These are phyloP conservation scores for Nothura maculosa DNA, from an alignment of 2,797 vertebrate species.

Conservation along the genomic window DNA sequence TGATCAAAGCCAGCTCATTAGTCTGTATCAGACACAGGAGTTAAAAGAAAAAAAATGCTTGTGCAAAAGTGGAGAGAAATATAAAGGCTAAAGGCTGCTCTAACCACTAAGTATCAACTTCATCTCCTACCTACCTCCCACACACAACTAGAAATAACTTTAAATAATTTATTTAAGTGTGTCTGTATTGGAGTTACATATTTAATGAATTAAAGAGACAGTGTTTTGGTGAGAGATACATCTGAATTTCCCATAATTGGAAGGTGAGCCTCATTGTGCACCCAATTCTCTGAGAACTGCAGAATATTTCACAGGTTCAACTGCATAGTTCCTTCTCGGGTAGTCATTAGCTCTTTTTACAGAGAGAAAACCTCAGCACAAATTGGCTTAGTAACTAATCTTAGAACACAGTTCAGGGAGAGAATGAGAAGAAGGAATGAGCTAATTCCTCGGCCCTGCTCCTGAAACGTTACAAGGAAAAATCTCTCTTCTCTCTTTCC, in stretches of 20 bases:
- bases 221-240: background rate
- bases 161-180: conserved; percentile 68
- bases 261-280: background rate
- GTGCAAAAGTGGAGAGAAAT: conserved; percentile 21
- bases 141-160: conserved; percentile 77
- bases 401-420: background rate
- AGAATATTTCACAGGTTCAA: background rate
- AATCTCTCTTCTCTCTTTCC: background rate
- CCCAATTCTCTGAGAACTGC: background rate
- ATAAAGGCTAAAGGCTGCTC: conserved; percentile 49
- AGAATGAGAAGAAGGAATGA: background rate
- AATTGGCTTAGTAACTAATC: conserved; percentile 19
- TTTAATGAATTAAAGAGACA: conserved; percentile 55
- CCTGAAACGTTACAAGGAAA: background rate
- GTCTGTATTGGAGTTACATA: conserved; percentile 46
- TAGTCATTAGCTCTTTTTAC: background rate
- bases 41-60: background rate
- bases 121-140: conserved; percentile 71
- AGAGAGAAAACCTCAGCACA: background rate
- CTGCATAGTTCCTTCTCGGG: background rate
- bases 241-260: background rate
- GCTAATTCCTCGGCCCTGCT: background rate
- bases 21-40: background rate
- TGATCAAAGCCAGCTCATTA: background rate
- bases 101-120: conserved; percentile 61